These are phyloP conservation scores for Herpailurus yagouaroundi DNA, from an alignment of 2,113 vertebrate species.

Conservation along the genomic window DNA sequence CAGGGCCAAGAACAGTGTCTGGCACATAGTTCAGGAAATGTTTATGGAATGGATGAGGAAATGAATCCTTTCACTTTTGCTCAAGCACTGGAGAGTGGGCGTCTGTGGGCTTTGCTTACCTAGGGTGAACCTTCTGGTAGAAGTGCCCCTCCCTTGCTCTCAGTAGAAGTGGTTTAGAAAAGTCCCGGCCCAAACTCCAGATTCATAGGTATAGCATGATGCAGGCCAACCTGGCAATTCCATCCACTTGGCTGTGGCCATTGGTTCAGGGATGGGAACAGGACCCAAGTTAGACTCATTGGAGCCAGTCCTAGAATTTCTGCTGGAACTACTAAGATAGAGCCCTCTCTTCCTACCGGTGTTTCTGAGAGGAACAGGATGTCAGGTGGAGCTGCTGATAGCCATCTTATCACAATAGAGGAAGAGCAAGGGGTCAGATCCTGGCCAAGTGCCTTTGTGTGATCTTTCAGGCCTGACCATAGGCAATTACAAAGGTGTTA, in stretches of 20 bases:
- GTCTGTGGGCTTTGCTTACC: neutral
- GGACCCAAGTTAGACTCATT: neutral
- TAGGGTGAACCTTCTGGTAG: neutral
- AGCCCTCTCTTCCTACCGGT: neutral
- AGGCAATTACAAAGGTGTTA: neutral
- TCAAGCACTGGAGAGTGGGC: neutral
- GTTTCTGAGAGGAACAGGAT: neutral
- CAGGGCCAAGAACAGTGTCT: neutral
- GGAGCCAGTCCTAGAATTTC: neutral
- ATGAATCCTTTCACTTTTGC: neutral
- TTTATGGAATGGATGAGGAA: neutral
- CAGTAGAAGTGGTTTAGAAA: neutral
- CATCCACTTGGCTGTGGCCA: neutral
- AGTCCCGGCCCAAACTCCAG: neutral
- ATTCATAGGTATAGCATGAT: neutral
- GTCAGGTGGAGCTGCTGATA: neutral
- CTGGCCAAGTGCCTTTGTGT: neutral
- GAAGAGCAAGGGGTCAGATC: neutral
- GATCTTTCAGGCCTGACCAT: neutral
- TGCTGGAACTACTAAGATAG: neutral
- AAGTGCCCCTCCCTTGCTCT: neutral
- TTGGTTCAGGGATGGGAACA: neutral
- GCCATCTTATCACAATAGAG: neutral
- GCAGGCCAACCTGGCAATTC: neutral
- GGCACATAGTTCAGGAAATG: neutral